phyloP scores from a whole-genome alignment of 2,113 vertebrate genomes.

The Argyrosomus japonicus region DNA sequence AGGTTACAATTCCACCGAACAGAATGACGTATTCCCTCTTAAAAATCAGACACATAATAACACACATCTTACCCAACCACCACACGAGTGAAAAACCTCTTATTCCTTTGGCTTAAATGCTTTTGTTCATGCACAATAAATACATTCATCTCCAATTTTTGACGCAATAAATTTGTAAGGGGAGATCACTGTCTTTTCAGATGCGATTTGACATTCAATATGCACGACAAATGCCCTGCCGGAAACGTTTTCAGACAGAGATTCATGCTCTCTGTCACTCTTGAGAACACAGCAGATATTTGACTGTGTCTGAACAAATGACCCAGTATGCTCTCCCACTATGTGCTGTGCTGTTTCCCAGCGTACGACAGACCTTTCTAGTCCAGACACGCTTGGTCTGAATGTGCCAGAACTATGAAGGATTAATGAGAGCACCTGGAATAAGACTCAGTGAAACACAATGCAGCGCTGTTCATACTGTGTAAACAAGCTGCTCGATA shows the following conservation, averaged over 20 bases:
- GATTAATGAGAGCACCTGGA: conserved; percentile 72
- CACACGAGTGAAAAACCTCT: background rate
- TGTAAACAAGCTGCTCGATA: conserved; percentile 50
- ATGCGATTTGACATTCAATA: conserved; percentile 24
- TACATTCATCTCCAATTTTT: conserved; percentile 10
- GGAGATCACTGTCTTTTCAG: background rate
- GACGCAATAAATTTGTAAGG: background rate
- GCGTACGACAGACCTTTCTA: conserved; percentile 22
- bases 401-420: conserved; percentile 53
- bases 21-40: conserved; percentile 30
- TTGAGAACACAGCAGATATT: background rate
- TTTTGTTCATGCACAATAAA: conserved; percentile 15
- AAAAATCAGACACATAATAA: conserved; percentile 29
- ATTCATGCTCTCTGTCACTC: conserved; percentile 20
- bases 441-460: conserved; percentile 52
- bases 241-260: conserved; percentile 27
- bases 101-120: background rate
- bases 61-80: conserved; percentile 12
- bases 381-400: conserved; percentile 49
- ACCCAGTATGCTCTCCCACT: conserved; percentile 43
- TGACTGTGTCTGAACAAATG: conserved; percentile 49
- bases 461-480: conserved; percentile 50
- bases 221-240: background rate
- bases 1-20: conserved; percentile 44
- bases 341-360: conserved; percentile 23